Evolutionary conservation across 2,888 invertebrate species (phyloP).

Genomic region (Cerceris rybyensis): DNA sequence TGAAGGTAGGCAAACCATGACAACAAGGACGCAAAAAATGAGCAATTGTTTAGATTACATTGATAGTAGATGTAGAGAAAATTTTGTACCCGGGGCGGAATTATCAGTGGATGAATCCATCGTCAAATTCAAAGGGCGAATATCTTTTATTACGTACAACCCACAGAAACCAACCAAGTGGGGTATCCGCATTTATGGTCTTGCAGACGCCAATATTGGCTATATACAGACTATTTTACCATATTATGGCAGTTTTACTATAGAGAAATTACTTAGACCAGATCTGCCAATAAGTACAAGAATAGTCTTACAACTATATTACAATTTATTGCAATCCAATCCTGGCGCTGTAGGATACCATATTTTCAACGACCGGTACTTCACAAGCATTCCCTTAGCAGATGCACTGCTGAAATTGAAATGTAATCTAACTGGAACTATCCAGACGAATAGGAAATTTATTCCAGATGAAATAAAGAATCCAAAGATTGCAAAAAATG

Average conservation of each 20-base stretch:
- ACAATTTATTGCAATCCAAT: slow-evolving; percentile 21
- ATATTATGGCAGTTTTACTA: slow-evolving; percentile 31
- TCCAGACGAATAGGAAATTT: slow-evolving; percentile 56
- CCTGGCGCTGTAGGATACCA: slow-evolving; percentile 31
- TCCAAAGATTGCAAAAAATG: slow-evolving; percentile 46
- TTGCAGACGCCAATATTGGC: slow-evolving; percentile 33
- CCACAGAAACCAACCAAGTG: slow-evolving; percentile 5
- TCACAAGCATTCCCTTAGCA: slow-evolving; percentile 47
- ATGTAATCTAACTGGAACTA: slow-evolving; percentile 47
- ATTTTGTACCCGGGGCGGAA: slow-evolving; percentile 39
- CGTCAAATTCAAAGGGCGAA: slow-evolving; percentile 59
- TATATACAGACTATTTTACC: slow-evolving; percentile 30
- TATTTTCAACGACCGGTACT: slow-evolving; percentile 15
- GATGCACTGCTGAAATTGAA: slow-evolving; percentile 54
- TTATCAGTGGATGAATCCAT: slow-evolving; percentile 57
- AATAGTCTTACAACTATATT: slow-evolving; percentile 30
- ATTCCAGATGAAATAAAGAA: slow-evolving; percentile 53
- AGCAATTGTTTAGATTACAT: slow-evolving; percentile 23
- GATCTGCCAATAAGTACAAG: slow-evolving; percentile 28
- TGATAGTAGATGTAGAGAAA: slow-evolving; percentile 24
- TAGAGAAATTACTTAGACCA: slow-evolving; percentile 25
- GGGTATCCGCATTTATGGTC: slow-evolving; percentile 18
- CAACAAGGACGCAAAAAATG: slow-evolving; percentile 24
- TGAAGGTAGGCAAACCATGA: slow-evolving; percentile 23
- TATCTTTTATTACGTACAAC: slow-evolving; percentile 55